Base-by-base conservation (phyloP, 2,888 invertebrate genomes). In the Spodoptera littoralis region DNA sequence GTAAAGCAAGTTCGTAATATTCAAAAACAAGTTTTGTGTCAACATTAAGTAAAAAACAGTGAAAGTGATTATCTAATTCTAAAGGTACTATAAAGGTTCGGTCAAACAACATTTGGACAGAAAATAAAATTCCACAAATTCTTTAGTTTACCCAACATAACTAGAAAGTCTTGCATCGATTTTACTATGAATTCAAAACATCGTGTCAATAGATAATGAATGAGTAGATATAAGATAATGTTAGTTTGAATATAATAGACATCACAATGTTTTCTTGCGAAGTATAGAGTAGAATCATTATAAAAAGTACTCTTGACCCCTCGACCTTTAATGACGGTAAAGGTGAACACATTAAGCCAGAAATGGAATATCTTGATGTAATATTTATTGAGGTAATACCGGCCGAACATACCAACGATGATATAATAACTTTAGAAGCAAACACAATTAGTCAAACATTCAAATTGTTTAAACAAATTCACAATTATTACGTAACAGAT, bases 11-110 rank as follows among this genome's bases (percentile, higher is more conserved):
- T 65, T 49, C 50, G 49, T 73, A 74, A 73, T 66, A 49, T 66
- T 41, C 52, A 53, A 68, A 76, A 78, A 76, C 81, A n/a, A 70
- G 79, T 79, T 78, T 70, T 47, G 65, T 70, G 72, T 69, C 73
- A 78, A 76, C 65, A 68, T 68, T 54, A 51, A 48, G 62, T 72
- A 66, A 78, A 65, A 76, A 78, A 69, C 61, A 74, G 79, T 70
- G 79, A 79, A 79, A 79, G 79, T 65, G 76, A 80, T 80, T 79
- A 79, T 74, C 81, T 80, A 79, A 79, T 76, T 78, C 65, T 41
- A 52, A 76, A 63, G 62, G 66, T 36, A 36, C 36, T 74, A 49
- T 60, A 56, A 62, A 60, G 60, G 62, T 66, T 62, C 68, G 53
- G 68, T 73, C 27, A 59, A 55, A 48, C 45, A 18, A 60, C 22